Base-by-base conservation (phyloP, 2,113 vertebrate genomes). In the Ciconia maguari region DNA sequence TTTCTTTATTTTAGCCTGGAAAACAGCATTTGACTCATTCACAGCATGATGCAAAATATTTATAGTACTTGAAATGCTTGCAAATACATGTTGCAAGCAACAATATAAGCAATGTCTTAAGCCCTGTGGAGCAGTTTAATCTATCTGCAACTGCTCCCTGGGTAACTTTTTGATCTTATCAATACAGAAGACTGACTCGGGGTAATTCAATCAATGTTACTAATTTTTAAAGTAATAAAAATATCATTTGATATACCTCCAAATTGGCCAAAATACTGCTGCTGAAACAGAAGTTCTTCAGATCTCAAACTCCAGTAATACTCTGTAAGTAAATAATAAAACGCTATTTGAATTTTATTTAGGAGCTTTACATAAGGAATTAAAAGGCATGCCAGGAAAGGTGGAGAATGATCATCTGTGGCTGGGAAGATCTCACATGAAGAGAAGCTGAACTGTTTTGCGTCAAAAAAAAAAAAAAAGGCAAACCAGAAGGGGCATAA, bases 1-100 rank as follows among this genome's bases (percentile, higher is more conserved):
- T 95, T 90, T 93, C 54, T 87, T 77, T 91, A 66, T 83, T 96
- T 94, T 88, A 76, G 46, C 52, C 58, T 51, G 71, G 54, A 94
- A 94, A 94, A 62, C 66, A 87, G 61, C 30, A 36, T 85, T 89
- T 89, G 81, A 93, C 84, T 97, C 91, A 66, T 57, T 95, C 54
- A 75, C 83, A 94, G 81, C 11, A 21, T 41, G 71, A 86, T 86
- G 34, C 62, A 87, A 91, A 94, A 72, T 90, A 83, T 81, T 95
- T 94, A 80, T 68, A 88, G 64, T 88, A 20, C 71, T 91, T 83
- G 71, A 91, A 96, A 74, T 90, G 42, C 68, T 79, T 91, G 61
- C 30, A 74, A 83, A 68, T 91, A 20, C 1, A 0, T 79, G 55
- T 88, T 95, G 84, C 57, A 66, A 38, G 27, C 29, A 92, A 57